These are phyloP conservation scores for Synergus japonicus DNA, from an alignment of 2,888 invertebrate genomes.

Conservation along the genomic window DNA sequence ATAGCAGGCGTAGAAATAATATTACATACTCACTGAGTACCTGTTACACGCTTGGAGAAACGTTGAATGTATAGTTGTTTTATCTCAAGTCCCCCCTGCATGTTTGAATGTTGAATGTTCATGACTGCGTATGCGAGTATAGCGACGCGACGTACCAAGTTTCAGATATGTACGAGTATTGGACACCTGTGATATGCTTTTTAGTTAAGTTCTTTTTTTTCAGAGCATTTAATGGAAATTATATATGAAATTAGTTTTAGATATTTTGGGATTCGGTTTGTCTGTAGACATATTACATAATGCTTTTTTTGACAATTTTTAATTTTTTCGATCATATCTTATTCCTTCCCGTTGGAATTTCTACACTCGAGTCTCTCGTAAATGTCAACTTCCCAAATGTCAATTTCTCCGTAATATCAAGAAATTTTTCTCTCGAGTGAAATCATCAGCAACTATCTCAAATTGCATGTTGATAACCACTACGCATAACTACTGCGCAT, in stretches of 20 bases:
- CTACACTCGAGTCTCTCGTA: no score
- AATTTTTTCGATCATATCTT: no score
- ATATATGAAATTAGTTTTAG: not conserved
- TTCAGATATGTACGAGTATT: not conserved
- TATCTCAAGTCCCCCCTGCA: conserved; percentile 19
- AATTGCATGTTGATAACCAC: no score
- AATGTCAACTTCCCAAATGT: no score
- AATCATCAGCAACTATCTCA: no score
- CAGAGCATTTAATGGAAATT: not conserved
- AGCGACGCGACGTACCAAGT: not conserved
- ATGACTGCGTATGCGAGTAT: not conserved
- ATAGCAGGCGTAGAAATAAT: conserved; percentile 45
- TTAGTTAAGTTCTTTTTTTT: not conserved
- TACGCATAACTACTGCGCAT: no score
- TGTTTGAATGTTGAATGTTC: not conserved
- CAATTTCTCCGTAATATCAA: no score
- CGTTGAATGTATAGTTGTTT: conserved; percentile 16
- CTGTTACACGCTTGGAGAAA: conserved; percentile 26
- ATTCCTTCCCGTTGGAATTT: no score
- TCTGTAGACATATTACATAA: no score
- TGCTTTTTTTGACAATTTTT: no score
- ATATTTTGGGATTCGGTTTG: no score
- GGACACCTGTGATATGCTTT: conserved; percentile 4
- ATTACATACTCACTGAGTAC: conserved; percentile 49
- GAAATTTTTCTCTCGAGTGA: no score